Conservation (phyloP, 1,140 invertebrate genomes). For the Macrotrachela quadricornifera region DNA sequence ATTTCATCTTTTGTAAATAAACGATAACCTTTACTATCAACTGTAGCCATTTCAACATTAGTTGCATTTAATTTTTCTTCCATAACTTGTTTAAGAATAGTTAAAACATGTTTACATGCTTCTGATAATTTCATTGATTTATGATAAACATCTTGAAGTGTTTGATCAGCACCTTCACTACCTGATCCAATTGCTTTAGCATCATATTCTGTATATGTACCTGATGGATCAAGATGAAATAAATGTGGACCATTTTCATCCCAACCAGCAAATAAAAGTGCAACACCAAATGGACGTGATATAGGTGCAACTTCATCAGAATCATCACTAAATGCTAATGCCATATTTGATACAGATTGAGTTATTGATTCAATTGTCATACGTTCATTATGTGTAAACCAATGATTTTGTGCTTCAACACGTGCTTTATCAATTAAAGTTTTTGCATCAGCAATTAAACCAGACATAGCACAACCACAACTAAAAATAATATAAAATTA, state of each 20-base stretch:
- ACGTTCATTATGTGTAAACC: constrained; percentile 85
- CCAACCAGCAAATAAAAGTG: constrained; percentile 42
- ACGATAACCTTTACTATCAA: not conserved
- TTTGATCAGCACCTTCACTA: constrained; percentile 94
- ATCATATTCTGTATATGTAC: constrained; percentile 85
- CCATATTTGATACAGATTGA: constrained; percentile 88
- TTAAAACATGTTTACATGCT: constrained; percentile 68
- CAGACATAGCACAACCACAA: constrained; percentile 73
- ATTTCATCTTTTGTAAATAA: constrained; percentile 8
- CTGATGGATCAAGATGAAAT: constrained; percentile 93
- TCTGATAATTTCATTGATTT: constrained; percentile 38
- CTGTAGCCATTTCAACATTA: constrained; percentile 61
- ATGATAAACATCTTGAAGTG: constrained; percentile 62
- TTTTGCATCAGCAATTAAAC: constrained; percentile 87
- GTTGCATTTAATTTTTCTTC: constrained; percentile 91
- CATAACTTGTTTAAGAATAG: constrained; percentile 98
- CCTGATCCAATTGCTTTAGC: constrained; percentile 99
- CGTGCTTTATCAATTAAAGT: constrained; percentile 80
- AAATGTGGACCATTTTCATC: constrained; percentile 38
- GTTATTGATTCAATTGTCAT: constrained; percentile 92
- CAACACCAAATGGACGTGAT: constrained; percentile 90
- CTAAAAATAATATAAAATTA: not conserved
- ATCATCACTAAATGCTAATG: constrained; percentile 92
- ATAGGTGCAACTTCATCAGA: constrained; percentile 81
- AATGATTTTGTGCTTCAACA: constrained; percentile 80